Conservation (phyloP, 2,113 vertebrate species). For the Acrocephalus kingi region DNA sequence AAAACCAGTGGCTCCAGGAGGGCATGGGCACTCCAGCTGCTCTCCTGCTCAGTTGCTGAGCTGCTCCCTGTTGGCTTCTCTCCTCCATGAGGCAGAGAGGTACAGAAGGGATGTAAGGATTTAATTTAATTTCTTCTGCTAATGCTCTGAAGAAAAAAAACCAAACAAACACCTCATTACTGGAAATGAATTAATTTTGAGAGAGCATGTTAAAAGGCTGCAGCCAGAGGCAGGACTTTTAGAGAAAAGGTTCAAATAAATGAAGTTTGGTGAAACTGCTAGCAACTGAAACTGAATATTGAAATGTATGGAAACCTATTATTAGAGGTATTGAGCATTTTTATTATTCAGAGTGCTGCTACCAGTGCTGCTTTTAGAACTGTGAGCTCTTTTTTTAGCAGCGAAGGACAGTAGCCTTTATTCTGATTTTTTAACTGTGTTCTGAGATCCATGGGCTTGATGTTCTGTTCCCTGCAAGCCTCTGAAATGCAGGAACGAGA, state of each 20-base stretch:
- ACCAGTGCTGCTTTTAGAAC: neutral
- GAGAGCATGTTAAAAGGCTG: neutral
- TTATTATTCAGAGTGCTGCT: neutral
- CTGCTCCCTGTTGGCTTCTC: neutral
- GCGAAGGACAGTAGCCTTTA: neutral
- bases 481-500: neutral
- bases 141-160: neutral
- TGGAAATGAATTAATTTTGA: neutral
- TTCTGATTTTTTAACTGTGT: neutral
- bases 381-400: neutral
- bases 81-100: neutral
- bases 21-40: neutral
- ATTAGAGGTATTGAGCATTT: neutral
- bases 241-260: neutral
- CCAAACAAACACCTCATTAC: neutral
- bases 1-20: neutral
- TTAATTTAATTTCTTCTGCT: neutral
- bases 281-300: neutral
- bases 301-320: neutral
- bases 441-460: neutral
- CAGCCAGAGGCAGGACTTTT: neutral
- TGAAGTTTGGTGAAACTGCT: neutral
- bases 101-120: neutral
- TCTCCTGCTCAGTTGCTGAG: neutral
- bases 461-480: neutral